A percentile compares a stretch with the other conserved stretches of the same genome.
These are phyloP conservation scores for Clivina fossor DNA, from an alignment of 2,888 invertebrate species.

Conservation along the genomic window DNA sequence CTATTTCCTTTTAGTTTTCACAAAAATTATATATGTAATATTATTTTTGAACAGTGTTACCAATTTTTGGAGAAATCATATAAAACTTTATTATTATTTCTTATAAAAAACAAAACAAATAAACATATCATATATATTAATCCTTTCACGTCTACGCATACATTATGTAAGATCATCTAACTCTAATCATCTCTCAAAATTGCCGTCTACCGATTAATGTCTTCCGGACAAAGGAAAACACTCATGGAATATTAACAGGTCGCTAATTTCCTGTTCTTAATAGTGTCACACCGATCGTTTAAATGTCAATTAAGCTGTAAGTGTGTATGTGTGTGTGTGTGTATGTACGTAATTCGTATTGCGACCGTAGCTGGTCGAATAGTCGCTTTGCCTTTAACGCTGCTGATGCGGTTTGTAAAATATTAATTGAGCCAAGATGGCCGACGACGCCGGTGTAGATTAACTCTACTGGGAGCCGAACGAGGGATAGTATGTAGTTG, in stretches of 20 bases:
- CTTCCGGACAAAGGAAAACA: slow-evolving; percentile 19
- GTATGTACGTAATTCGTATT: neutral
- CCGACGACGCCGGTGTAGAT: slow-evolving; percentile 9
- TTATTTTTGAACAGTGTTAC: no score
- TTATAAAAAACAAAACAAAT: no score
- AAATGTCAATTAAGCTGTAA: slow-evolving; percentile 16
- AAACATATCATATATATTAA: no score
- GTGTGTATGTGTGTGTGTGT: neutral
- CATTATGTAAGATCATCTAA: no score
- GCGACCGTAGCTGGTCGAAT: neutral
- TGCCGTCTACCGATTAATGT: no score
- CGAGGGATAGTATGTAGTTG: slow-evolving; percentile 1
- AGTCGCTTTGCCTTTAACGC: neutral
- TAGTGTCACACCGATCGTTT: slow-evolving; percentile 21
- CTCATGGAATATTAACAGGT: slow-evolving; percentile 14
- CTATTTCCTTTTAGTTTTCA: no score
- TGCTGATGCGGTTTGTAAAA: slow-evolving; percentile 15
- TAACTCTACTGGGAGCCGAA: neutral
- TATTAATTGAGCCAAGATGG: slow-evolving; percentile 18
- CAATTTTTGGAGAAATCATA: no score
- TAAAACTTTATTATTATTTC: no score
- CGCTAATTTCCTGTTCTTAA: slow-evolving; percentile 8
- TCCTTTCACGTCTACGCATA: no score
- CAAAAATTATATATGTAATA: no score
- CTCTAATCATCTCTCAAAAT: no score